phyloP scores from a whole-genome alignment of 2,797 vertebrate genomes.

The Falco columbarius region DNA sequence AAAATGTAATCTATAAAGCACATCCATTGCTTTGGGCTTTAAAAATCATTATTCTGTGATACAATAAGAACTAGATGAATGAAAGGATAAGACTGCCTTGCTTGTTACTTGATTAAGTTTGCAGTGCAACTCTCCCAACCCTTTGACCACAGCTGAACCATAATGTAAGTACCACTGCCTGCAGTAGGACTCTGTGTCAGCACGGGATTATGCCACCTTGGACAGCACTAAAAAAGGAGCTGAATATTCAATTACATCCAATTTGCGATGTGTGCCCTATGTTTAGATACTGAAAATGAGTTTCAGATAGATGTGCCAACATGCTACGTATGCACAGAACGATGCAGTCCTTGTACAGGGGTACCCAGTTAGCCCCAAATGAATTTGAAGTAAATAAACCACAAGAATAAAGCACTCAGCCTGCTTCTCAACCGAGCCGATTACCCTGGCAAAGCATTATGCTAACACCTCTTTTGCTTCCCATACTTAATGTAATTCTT shows the following conservation, averaged over 20 bases:
- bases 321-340: accelerated
- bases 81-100: background rate
- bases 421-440: background rate
- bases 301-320: background rate
- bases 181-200: background rate
- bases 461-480: background rate
- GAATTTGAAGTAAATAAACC: background rate
- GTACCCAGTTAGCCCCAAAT: background rate
- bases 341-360: background rate
- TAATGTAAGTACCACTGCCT: background rate
- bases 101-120: background rate
- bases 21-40: background rate
- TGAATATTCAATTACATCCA: background rate
- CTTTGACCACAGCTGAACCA: background rate
- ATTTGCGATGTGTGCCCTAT: background rate
- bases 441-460: background rate
- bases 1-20: background rate
- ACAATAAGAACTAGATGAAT: background rate
- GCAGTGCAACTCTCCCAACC: background rate
- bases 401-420: background rate
- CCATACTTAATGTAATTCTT: background rate
- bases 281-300: background rate
- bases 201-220: background rate
- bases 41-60: background rate
- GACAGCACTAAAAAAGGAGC: background rate